Base-by-base conservation (phyloP, 1,140 invertebrate genomes). In the Heterodera carotae region DNA sequence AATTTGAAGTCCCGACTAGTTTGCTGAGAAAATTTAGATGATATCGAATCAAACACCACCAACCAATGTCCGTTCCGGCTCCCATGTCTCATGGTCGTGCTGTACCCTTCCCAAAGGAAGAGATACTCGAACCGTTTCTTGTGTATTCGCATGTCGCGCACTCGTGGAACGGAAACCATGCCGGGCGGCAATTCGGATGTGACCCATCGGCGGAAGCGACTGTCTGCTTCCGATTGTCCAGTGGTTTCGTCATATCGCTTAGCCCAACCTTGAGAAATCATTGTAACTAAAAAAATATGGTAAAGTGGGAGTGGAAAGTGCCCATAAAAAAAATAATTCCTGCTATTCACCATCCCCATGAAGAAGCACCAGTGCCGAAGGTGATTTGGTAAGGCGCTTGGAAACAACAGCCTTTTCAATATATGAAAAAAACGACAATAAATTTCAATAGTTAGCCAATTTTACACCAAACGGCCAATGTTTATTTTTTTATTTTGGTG, bases 341-440 rank as follows among this genome's bases (percentile, higher is more conserved):
- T n/a, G n/a, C n/a, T n/a, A n/a, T n/a, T n/a, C n/a, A 72, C 95
- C 82, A 96, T 72, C 95, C 95, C 88, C 96, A 98, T 90, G 94
- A 93, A 77, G 93, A 93, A 62, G 96, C 96, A n/a, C 94, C 39
- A 99, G 89, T 36, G 96, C 97, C 89, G 94, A 97, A 0, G 97
- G 96, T 2, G 97, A 98, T 77, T 92, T 92, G 60, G 93, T 92
- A 25, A 99, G 89, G 81, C 97, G 91, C 84, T 97, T 93, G 5
- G 96, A 98, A 6, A 99, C 90, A 60, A 91, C 90, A 1, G 93
- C 94, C 88, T 95, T 95, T 74, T 91, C 89, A 82, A 94, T 92
- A 88, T 78, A 12, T 53, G 77, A 70, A 39, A n/a, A n/a, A n/a
- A n/a, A n/a, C n/a, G n/a, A n/a, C n/a, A n/a, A n/a, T n/a, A n/a